These are phyloP conservation scores for Aphelinus certus DNA, from an alignment of 1,140 invertebrate genomes.

Conservation along the genomic window DNA sequence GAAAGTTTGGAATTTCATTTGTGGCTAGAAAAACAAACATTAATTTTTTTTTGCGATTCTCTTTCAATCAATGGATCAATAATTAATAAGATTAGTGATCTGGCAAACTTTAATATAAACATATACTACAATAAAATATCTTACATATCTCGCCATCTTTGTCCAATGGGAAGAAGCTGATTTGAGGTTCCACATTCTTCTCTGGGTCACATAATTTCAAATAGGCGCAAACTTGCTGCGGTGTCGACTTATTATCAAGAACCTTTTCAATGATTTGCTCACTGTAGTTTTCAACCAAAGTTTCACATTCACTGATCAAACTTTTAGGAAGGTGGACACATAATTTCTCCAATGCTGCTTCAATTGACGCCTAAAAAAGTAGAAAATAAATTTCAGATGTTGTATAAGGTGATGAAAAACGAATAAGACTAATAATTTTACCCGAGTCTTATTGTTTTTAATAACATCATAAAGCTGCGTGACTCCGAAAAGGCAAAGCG, in stretches of 20 bases:
- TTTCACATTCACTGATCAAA: conserved; percentile 73
- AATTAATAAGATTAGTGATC: too few relatives aligned
- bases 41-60: background rate
- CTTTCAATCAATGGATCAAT: too few relatives aligned
- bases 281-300: conserved; percentile 81
- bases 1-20: conserved; percentile 72
- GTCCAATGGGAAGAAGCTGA: conserved; percentile 49
- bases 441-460: conserved; percentile 77
- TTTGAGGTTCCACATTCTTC: conserved; percentile 45
- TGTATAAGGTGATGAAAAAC: background rate
- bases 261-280: conserved; percentile 81
- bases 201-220: conserved; percentile 74
- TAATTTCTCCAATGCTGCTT: conserved; percentile 75
- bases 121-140: conserved; percentile 31
- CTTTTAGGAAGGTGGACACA: conserved; percentile 75
- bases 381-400: background rate
- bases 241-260: conserved; percentile 74
- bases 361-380: conserved; percentile 63
- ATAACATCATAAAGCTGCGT: conserved; percentile 75
- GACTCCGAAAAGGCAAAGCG: conserved; percentile 84
- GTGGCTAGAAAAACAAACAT: conserved; percentile 64
- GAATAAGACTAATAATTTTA: conserved; percentile 49
- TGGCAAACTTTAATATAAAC: too few relatives aligned
- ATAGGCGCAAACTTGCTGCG: conserved; percentile 81
- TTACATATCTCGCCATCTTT: conserved; percentile 69